Base-by-base conservation (phyloP, 2,888 invertebrate genomes). In the Callyntrura guangdongensis region DNA sequence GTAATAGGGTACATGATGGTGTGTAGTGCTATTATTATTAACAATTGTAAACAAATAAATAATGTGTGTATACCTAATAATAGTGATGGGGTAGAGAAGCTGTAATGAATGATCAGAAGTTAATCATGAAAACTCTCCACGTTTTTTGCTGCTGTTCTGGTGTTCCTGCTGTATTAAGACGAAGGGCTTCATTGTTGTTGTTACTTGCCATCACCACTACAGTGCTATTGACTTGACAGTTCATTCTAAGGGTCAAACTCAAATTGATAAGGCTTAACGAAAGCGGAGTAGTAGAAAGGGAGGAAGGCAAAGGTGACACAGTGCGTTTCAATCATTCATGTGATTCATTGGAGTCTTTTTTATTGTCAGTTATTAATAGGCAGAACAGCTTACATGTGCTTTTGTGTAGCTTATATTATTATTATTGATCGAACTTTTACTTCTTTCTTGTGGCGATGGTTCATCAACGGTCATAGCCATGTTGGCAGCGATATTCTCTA, bases 161-260 rank as follows among this genome's bases (percentile, higher is more conserved):
- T n/a, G 25, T 22, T n/a, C n/a, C n/a, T 47, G 45, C n/a, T 36
- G 36, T 36, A 36, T 36, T 6, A 36, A 36, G 36, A 36, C 2
- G 45, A 83, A 64, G 64, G 27, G 36, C 53, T 53, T 69, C 56
- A 64, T 69, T 67, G 53, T 69, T 67, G 53, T 77, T 87, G 77
- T 87, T n/a, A n/a, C n/a, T n/a, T n/a, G n/a, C n/a, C n/a, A n/a
- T 81, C 67, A 49, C 81, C 17, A 77, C 59, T 59, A 79, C n/a
- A n/a, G n/a, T 14, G 49, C 20, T 36, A 86, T n/a, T 72, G 49
- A 86, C 61, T 90, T 86, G 77, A 86, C 86, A 90, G 90, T 90
- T 90, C 90, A 90, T 86, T 90, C 22, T 27, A 86, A 90, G 90
- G 90, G 90, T 90, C 90, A 90, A 82, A 56, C 36, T 86, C 90